Evolutionary conservation across 1,140 invertebrate species (phyloP), one percentile per base, ranked within the genome.

Genomic region (Procambarus clarkii): DNA sequence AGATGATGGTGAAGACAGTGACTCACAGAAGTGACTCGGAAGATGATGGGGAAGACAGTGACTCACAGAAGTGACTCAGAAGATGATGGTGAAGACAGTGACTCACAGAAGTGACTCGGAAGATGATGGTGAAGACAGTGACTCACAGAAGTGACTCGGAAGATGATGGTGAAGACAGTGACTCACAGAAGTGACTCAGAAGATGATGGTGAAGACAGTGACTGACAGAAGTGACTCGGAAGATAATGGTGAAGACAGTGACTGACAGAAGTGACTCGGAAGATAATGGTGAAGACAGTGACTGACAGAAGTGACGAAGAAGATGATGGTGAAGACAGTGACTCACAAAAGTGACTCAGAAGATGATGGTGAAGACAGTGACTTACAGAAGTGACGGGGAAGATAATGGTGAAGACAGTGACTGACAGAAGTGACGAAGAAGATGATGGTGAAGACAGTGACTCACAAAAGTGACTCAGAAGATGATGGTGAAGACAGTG

Each of bases 41-140:
- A 82, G 69, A 13, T 46, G 54, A 58, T 58, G 54, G 54, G 1
- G 34, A 60, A 21, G 18, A 54, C 1, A 54, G 13, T 54, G 21
- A 71, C 87, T 81, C 71, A 89, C 87, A 8, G 87, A 81, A 24
- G 87, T 89, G 48, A 89, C 46, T 64, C 83, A 89, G 87, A 89
- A 89, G 69, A 89, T n/a, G 48, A 89, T 89, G 79, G 64, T 58
- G 78, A 89, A 89, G n/a, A n/a, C n/a, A n/a, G n/a, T n/a, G n/a
- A n/a, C n/a, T n/a, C n/a, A n/a, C n/a, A n/a, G n/a, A n/a, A n/a
- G n/a, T n/a, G n/a, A n/a, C 34, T 0, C 0, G 1, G 34, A 34
- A 34, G 58, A 58, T 18, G 48, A 83, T 11, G 80, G 9, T 34
- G 44, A 69, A 8, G 48, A 34, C 0, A 48, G 15, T 11, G 48